These are phyloP conservation scores for Mimachlamys varia DNA, from an alignment of 2,888 invertebrate species.

Conservation along the genomic window DNA sequence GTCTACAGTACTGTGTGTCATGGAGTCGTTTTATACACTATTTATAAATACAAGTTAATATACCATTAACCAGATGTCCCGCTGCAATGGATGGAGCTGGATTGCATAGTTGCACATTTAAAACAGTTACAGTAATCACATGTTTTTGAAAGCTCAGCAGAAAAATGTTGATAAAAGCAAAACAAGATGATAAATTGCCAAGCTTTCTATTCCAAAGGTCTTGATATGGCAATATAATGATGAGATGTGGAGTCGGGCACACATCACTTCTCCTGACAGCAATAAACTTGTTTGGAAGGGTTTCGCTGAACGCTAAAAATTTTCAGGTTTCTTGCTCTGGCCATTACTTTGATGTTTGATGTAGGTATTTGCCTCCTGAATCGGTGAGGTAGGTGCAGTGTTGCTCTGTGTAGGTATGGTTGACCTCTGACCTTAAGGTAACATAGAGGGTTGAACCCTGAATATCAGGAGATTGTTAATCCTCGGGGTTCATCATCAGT, in stretches of 20 bases:
- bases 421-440: not conserved
- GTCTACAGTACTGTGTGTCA: not conserved
- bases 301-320: conserved; percentile 15
- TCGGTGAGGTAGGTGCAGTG: not conserved
- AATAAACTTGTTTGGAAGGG: not conserved
- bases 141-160: conserved; percentile 33
- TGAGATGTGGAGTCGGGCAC: not conserved
- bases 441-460: too few species aligned
- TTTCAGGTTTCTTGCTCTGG: not conserved
- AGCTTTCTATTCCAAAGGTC: not conserved
- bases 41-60: too few species aligned
- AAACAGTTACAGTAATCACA: conserved; percentile 1
- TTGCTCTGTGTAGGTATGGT: not conserved
- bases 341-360: not conserved
- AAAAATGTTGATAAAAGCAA: conserved; percentile 24
- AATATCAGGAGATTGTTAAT: too few species aligned
- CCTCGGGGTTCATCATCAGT: too few species aligned
- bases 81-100: not conserved
- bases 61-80: not conserved
- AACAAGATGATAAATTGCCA: conserved; percentile 27
- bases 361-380: not conserved
- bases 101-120: not conserved
- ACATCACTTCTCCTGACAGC: not conserved
- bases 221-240: conserved; percentile 9
- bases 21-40: too few species aligned